Conservation (phyloP, 2,888 invertebrate species). For the Stenolophus ochropezus region DNA sequence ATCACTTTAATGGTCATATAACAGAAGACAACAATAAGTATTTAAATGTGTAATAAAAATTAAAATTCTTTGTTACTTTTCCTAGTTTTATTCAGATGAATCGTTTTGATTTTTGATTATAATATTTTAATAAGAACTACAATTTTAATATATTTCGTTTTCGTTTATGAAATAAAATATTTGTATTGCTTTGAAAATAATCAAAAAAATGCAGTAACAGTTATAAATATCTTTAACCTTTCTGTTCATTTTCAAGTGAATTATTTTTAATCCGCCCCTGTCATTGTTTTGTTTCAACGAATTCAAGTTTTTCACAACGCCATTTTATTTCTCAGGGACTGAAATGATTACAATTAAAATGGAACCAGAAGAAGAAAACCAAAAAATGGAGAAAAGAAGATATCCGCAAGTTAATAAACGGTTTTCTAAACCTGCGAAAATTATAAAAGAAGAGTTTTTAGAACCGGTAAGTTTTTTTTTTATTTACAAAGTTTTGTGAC, state of each 20-base stretch:
- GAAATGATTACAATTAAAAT: constrained; percentile 62
- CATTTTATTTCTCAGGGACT: constrained; percentile 38
- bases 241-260: no score
- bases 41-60: no score
- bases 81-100: no score
- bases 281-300: not conserved
- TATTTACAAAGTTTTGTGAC: constrained; percentile 11
- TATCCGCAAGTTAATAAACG: constrained; percentile 19
- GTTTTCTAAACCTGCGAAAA: constrained; percentile 60
- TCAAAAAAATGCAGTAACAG: no score
- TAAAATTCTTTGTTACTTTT: no score
- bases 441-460: constrained; percentile 66
- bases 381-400: constrained; percentile 64
- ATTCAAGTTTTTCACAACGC: not conserved
- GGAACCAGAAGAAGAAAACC: constrained; percentile 61
- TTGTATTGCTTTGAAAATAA: no score
- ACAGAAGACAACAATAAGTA: no score
- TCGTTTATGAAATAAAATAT: no score
- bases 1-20: no score
- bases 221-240: not conserved
- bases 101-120: no score
- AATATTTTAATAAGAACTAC: not conserved
- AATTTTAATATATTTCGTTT: not conserved
- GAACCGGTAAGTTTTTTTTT: constrained; percentile 64
- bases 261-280: not conserved